Evolutionary conservation across 2,113 vertebrate species (phyloP), one percentile per base, ranked within the genome.

Genomic region (Panurus biarmicus): DNA sequence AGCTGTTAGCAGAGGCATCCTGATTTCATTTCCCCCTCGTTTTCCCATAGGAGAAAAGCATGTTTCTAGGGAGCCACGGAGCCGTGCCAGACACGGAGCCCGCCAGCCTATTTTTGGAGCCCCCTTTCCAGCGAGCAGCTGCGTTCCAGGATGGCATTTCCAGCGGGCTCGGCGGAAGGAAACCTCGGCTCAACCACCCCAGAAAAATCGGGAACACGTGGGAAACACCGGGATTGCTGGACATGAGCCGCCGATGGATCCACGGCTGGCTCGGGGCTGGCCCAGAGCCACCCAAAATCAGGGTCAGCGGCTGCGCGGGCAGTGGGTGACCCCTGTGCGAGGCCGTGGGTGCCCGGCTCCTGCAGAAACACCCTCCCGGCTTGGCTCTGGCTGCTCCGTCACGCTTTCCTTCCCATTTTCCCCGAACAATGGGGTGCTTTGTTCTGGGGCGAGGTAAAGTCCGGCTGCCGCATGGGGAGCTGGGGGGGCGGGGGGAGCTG

Each of bases 341-440:
- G 90, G 87, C 81, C 42, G 7, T 53, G 79, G 83, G 86, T 9
- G 21, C 61, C 18, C 7, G 6, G 36, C 33, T 31, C 66, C 60
- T 16, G 64, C 20, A 62, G 60, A 8, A 85, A 47, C 65, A 33
- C 21, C 51, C 69, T 50, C 86, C 42, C 9, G 9, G 19, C 71
- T 38, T 2, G 28, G 85, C 61, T 61, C 70, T n/a, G 2, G 5
- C 85, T 14, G 79, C 73, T 83, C 72, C 4, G 47, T 64, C 91
- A 75, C 17, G 31, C 87, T 94, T 77, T 29, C 73, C 53, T 92
- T 48, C 93, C 80, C 87, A 17, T 66, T 89, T 42, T 20, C 33
- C 65, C 6, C 0, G 38, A 48, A 95, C 94, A 96, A 95, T 71
- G 62, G 73, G 66, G 40, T 1, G 84, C 94, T 96, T 95, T 96